Conservation (phyloP, 2,113 vertebrate genomes). For the Tragulus kanchil region DNA sequence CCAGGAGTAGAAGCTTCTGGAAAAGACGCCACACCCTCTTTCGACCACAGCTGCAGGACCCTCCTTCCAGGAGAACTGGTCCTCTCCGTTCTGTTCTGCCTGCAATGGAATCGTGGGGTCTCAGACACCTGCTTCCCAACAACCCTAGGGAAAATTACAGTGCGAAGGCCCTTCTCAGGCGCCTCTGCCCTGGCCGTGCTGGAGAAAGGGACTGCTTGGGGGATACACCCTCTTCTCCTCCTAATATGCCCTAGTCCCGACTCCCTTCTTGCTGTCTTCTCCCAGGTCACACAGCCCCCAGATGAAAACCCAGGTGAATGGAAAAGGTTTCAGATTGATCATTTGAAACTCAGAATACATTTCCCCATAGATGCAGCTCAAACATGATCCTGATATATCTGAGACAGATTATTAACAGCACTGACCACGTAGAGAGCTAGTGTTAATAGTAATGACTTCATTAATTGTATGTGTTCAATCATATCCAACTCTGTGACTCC, state of each 20-base stretch:
- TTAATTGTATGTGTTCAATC: neutral
- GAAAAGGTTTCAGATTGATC: neutral
- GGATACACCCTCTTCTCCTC: neutral
- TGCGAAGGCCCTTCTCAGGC: neutral
- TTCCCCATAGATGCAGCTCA: conserved; percentile 1
- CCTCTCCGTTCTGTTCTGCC: neutral
- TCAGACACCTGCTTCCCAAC: neutral
- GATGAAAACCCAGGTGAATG: neutral
- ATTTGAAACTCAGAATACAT: neutral
- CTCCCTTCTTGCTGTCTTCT: neutral
- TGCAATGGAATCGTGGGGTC: neutral
- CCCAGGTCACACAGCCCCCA: neutral
- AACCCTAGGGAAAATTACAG: neutral
- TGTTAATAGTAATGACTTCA: conserved; percentile 4
- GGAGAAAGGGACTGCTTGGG: neutral
- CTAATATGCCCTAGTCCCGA: neutral
- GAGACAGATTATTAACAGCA: conserved; percentile 15
- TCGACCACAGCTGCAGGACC: neutral
- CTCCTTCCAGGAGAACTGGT: neutral
- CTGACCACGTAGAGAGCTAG: neutral
- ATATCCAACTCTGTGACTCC: neutral
- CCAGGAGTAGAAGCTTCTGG: neutral
- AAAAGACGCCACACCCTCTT: neutral
- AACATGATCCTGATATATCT: neutral
- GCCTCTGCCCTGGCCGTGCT: neutral